Percentiles rank a stretch among this genome's conserved stretches.
Conservation (phyloP, 2,113 vertebrate species). For the Anas platyrhynchos region DNA sequence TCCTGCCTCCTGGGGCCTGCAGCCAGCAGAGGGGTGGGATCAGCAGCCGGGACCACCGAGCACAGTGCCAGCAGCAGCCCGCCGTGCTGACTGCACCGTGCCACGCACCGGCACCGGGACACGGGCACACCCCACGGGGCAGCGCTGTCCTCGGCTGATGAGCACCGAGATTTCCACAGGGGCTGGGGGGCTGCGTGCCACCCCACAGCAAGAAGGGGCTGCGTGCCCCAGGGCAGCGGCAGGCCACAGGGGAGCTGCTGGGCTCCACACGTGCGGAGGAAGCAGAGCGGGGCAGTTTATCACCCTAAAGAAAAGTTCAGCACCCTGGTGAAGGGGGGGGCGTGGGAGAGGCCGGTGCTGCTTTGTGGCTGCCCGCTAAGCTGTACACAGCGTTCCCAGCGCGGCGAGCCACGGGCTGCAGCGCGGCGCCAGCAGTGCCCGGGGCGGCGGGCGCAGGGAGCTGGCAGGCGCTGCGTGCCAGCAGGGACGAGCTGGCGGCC, state of each 20-base stretch:
- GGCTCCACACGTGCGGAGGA: neutral
- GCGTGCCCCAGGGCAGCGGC: neutral
- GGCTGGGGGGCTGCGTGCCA: neutral
- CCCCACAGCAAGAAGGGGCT: no score
- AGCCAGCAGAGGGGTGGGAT: neutral
- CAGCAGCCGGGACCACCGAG: neutral
- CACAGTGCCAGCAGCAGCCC: neutral
- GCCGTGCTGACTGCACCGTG: fast-evolving
- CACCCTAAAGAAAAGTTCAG: neutral
- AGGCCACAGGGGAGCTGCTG: neutral
- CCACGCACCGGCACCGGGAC: fast-evolving
- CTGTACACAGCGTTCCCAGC: neutral
- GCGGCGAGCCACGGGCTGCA: neutral
- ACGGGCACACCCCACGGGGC: neutral
- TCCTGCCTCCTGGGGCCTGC: neutral
- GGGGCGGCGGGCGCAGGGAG: neutral
- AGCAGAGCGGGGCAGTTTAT: neutral
- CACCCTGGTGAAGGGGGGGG: neutral
- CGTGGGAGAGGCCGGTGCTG: neutral
- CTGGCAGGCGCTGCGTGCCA: neutral
- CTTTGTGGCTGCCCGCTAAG: neutral
- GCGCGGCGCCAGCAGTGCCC: neutral
- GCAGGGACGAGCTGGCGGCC: neutral
- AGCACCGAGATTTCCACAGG: fast-evolving
- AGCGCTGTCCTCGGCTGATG: neutral